These are phyloP conservation scores for Hydractinia echinata DNA, from an alignment of 30 jellyfish, hydroid and myxozoan species.

Conservation along the genomic window DNA sequence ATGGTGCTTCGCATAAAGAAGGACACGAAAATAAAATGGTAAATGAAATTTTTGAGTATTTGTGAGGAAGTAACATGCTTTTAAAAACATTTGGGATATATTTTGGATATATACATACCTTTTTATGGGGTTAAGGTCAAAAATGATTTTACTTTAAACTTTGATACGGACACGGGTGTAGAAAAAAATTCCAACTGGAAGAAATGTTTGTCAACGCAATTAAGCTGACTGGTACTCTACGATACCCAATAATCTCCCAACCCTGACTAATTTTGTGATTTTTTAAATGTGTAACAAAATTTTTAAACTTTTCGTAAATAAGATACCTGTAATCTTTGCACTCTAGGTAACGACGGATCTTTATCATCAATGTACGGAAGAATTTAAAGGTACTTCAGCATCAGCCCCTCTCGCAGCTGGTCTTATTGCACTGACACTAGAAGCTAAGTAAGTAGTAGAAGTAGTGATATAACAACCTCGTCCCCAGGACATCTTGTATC, in stretches of 20 bases:
- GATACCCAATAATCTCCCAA: too few relatives aligned
- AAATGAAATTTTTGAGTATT: not conserved
- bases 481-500: too few relatives aligned
- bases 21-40: constrained; percentile 98
- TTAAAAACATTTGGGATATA: not conserved
- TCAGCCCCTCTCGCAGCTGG: constrained; percentile 99
- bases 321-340: not conserved
- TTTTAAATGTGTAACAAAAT: too few relatives aligned
- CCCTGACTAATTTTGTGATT: too few relatives aligned
- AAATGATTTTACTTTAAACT: too few relatives aligned
- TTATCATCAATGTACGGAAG: constrained; percentile 95
- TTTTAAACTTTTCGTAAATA: too few relatives aligned
- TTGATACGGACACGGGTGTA: too few relatives aligned
- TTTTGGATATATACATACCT: not conserved
- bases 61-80: not conserved
- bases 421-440: constrained; percentile 76
- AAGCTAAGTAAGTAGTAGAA: constrained; percentile 89
- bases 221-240: too few relatives aligned
- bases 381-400: constrained; percentile 98
- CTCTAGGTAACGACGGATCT: constrained; percentile 92
- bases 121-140: too few relatives aligned
- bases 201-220: too few relatives aligned
- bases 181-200: too few relatives aligned
- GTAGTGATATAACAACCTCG: not conserved
- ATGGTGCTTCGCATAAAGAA: constrained; percentile 98